Evolutionary conservation across 2,888 invertebrate species (phyloP).

Genomic region (Drosophila aldrichi): DNA sequence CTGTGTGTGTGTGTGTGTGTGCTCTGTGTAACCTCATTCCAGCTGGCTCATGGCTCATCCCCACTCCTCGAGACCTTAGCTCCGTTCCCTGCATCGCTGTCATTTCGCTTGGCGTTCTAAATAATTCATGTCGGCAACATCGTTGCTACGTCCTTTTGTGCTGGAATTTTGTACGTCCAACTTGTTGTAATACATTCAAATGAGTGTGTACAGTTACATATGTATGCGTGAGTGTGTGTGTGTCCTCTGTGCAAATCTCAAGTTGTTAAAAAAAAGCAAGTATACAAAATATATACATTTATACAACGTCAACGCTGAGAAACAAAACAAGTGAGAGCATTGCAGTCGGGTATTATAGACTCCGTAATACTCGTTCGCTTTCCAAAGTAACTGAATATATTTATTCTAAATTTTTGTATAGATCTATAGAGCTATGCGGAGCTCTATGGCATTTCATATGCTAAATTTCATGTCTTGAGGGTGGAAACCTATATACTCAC

Average conservation of each 20-base stretch:
- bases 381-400: no score
- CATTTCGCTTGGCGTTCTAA: conserved; percentile 65
- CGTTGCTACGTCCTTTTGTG: conserved; percentile 63
- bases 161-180: conserved; percentile 62
- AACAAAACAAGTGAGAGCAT: conserved; percentile 1
- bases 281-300: conserved; percentile 3
- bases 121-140: conserved; percentile 75
- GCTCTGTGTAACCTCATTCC: conserved; percentile 1
- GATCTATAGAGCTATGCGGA: no score
- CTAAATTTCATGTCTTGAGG: background rate
- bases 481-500: background rate
- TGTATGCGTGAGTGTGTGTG: conserved; percentile 18
- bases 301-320: conserved; percentile 22
- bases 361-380: background rate
- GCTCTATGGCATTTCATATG: no score
- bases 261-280: conserved; percentile 46
- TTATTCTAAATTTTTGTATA: background rate
- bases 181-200: conserved; percentile 77
- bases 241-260: conserved; percentile 59
- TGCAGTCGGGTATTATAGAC: background rate
- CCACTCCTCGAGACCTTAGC: background rate
- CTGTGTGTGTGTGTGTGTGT: background rate
- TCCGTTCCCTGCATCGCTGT: conserved; percentile 11
- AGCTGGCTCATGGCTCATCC: background rate
- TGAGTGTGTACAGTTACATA: conserved; percentile 46